These are phyloP conservation scores for Herminia tarsipennalis DNA, from an alignment of 2,888 invertebrate species.

Conservation along the genomic window DNA sequence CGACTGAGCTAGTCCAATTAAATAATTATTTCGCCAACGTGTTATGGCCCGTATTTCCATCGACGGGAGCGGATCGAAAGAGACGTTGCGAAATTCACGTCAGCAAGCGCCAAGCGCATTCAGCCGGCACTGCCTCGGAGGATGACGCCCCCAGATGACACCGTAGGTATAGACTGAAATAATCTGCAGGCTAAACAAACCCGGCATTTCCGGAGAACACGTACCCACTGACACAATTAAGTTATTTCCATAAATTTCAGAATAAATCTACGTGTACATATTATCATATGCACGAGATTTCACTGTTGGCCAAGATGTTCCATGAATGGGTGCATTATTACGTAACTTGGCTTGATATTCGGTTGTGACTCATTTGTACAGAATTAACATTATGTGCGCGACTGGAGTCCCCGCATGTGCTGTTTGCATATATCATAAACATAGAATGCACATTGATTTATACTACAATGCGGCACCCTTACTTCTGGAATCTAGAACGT, in stretches of 20 bases:
- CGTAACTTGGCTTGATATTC: slow-evolving; percentile 67
- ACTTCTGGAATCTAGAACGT: too few species aligned
- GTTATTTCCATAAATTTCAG: slow-evolving; percentile 49
- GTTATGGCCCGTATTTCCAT: slow-evolving; percentile 60
- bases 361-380: slow-evolving; percentile 70
- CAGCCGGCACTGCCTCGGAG: slow-evolving; percentile 58
- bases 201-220: slow-evolving; percentile 78
- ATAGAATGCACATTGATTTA: background rate
- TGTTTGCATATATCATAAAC: slow-evolving; percentile 59
- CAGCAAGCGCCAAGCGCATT: slow-evolving; percentile 70
- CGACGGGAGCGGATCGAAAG: slow-evolving; percentile 51
- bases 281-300: slow-evolving; percentile 34
- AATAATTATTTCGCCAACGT: slow-evolving; percentile 55
- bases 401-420: slow-evolving; percentile 64
- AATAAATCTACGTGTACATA: background rate
- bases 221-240: slow-evolving; percentile 72
- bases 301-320: slow-evolving; percentile 59
- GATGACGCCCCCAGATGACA: slow-evolving; percentile 81
- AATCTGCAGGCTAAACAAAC: slow-evolving; percentile 81
- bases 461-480: too few species aligned
- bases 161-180: slow-evolving; percentile 74
- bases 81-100: slow-evolving; percentile 69
- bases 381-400: slow-evolving; percentile 70
- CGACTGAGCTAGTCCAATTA: slow-evolving; percentile 10
- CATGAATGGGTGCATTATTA: slow-evolving; percentile 75